A percentile compares a stretch with the other conserved stretches of the same genome.
phyloP scores from a whole-genome alignment of 53 echinoderm and acorn worm genomes.

The Astropecten irregularis region DNA sequence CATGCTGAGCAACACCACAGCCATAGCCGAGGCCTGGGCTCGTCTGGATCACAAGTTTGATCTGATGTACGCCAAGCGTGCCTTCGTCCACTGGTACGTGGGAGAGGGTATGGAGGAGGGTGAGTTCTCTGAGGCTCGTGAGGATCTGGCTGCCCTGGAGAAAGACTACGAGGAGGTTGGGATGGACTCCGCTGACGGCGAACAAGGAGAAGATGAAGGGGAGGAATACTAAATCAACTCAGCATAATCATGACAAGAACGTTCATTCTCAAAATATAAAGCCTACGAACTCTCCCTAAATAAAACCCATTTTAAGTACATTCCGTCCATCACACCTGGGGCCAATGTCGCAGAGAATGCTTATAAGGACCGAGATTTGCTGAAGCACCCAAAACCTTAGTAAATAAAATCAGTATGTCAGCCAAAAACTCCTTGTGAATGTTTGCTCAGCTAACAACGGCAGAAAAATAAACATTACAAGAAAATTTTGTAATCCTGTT shows the following conservation, averaged over 20 bases:
- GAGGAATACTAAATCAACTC: slow-evolving; percentile 52
- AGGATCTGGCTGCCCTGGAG: slow-evolving; percentile 94
- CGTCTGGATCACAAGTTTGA: slow-evolving; percentile 84
- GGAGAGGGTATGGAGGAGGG: slow-evolving; percentile 99
- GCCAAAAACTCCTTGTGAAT: no score
- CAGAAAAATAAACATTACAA: no score
- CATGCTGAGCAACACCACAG: slow-evolving; percentile 93
- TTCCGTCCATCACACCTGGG: no score
- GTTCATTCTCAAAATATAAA: no score
- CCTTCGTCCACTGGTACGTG: slow-evolving; percentile 97
- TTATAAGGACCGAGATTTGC: no score
- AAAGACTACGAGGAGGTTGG: slow-evolving; percentile 86
- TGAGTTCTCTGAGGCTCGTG: slow-evolving; percentile 95
- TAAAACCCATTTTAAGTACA: no score
- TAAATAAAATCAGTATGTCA: no score
- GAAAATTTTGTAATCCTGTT: no score
- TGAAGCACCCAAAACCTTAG: no score
- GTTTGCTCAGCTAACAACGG: no score
- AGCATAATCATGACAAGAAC: not conserved
- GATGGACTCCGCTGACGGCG: not conserved
- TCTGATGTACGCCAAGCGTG: slow-evolving; percentile 97
- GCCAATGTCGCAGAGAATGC: no score
- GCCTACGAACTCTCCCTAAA: no score
- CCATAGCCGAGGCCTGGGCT: slow-evolving; percentile 90
- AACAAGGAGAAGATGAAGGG: slow-evolving; percentile 27